Base-by-base conservation (phyloP, 2,888 invertebrate species). In the Cantharis nigra region DNA sequence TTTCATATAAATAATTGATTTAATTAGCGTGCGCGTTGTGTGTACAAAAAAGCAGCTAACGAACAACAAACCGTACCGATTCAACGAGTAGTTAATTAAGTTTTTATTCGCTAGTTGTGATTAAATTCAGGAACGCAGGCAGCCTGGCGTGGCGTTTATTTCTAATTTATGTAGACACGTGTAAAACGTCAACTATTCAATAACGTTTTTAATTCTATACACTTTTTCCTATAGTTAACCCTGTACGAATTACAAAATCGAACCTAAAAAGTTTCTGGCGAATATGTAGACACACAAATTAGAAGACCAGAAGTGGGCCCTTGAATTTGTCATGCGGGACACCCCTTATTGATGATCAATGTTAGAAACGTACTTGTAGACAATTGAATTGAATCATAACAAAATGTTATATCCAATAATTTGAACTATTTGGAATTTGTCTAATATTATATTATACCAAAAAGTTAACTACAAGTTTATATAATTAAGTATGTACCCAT, bases 1-100 rank as follows among this genome's bases (percentile, higher is more conserved):
- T 83, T 80, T 79, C 79, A 72, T 81, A 83, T 83, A 84, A 83
- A 84, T 84, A 83, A 84, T 84, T 83, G 83, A 84, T 84, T 84
- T 84, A 84, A 84, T 84, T 84, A 84, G 80, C 82, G 64, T 63
- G 62, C 74, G 62, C 69, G 65, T 71, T 72, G 49, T 72, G 65
- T 67, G 14, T 63, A 70, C 63, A 30, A 74, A 78, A 78, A 78
- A 76, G 49, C n/a, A 49, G 69, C 70, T 72, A 70, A 69, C 67
- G 33, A 78, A 75, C 78, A 77, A 78, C 72, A 75, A 67, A 71
- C 62, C 72, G 30, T 72, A 75, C 71, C 77, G 69, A 71, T 71
- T 67, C 77, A 70, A 71, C 75, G 67, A 75, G 72, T 72, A 72
- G 74, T 78, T 78, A 78, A 78, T 78, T 78, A 78, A 78, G 78